Evolutionary conservation across 2,888 invertebrate species (phyloP).

Genomic region (Anaspis maculata): DNA sequence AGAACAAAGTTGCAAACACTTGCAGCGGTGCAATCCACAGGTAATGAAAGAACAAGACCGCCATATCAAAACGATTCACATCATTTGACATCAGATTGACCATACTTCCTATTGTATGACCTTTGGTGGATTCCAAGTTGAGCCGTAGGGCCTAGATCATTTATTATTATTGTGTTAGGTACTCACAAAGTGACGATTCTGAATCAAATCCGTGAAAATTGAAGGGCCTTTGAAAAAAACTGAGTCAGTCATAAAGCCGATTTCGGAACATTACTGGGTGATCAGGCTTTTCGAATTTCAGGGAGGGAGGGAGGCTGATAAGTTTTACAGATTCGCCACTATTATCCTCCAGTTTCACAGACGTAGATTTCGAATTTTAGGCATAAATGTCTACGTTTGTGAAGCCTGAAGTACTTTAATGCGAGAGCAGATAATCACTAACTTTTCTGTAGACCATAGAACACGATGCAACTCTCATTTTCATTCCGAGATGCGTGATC

Average conservation of each 20-base stretch:
- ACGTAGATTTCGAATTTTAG: too few species aligned
- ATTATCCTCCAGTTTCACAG: too few species aligned
- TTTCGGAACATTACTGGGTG: too few species aligned
- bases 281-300: too few species aligned
- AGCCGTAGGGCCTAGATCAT: slow-evolving; percentile 57
- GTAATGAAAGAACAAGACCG: slow-evolving; percentile 60
- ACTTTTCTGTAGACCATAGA: slow-evolving; percentile 73
- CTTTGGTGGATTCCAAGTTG: slow-evolving; percentile 62
- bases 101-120: slow-evolving; percentile 63
- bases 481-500: slow-evolving; percentile 61
- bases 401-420: too few species aligned
- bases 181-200: too few species aligned
- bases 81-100: slow-evolving; percentile 85
- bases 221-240: slow-evolving; percentile 22
- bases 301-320: too few species aligned
- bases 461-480: slow-evolving; percentile 61
- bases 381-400: too few species aligned
- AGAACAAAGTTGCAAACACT: slow-evolving; percentile 50
- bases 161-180: not conserved
- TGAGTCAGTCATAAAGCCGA: too few species aligned
- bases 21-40: slow-evolving; percentile 65
- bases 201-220: slow-evolving; percentile 1
- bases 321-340: too few species aligned
- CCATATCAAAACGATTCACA: slow-evolving; percentile 63
- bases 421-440: too few species aligned